Percentiles rank a stretch among this genome's conserved stretches.
These are phyloP conservation scores for Crotophaga sulcirostris DNA, from an alignment of 2,113 vertebrate species.

Conservation along the genomic window DNA sequence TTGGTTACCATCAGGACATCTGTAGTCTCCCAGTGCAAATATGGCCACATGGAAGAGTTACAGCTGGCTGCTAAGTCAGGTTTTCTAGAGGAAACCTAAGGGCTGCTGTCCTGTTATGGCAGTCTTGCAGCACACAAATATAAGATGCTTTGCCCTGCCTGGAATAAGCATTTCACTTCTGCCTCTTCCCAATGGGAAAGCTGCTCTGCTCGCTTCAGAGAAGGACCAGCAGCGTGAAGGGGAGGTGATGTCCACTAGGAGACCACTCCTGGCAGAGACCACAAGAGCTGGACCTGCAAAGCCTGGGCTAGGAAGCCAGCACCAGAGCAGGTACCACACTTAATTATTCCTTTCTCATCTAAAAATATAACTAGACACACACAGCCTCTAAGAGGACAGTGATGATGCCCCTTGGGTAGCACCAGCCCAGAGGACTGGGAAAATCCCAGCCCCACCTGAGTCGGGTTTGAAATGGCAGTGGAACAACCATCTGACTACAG, in stretches of 20 bases:
- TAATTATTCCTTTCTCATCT: background rate
- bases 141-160: background rate
- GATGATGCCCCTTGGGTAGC: background rate
- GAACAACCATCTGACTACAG: background rate
- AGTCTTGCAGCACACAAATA: background rate
- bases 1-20: background rate
- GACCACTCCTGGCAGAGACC: background rate
- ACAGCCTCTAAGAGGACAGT: background rate
- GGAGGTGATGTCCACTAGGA: background rate
- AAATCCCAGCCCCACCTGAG: background rate
- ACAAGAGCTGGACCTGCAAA: background rate
- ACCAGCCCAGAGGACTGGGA: background rate
- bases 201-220: background rate
- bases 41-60: fast-evolving
- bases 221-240: background rate
- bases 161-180: background rate
- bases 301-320: background rate
- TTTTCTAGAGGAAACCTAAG: background rate
- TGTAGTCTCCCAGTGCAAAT: background rate
- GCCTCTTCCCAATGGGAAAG: background rate
- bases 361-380: background rate
- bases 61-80: background rate
- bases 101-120: background rate
- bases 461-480: background rate
- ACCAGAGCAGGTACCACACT: background rate